Conservation (phyloP, 2,113 vertebrate genomes). For the Microcebus murinus region DNA sequence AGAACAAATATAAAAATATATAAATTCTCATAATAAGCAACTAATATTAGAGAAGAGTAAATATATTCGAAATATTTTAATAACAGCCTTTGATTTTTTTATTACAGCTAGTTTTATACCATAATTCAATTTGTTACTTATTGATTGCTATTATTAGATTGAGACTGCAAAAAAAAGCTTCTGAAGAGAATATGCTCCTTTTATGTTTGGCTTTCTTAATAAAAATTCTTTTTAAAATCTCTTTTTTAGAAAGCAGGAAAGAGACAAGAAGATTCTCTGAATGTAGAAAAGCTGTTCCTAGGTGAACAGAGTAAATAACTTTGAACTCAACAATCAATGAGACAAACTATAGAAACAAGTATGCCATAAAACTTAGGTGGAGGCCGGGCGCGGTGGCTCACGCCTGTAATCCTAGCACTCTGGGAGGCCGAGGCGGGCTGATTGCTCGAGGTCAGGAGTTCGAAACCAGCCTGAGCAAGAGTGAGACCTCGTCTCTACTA, state of each 20-base stretch:
- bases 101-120: constrained; percentile 22
- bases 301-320: not conserved
- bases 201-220: constrained; percentile 14
- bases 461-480: too few species aligned
- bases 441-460: too few species aligned
- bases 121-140: not conserved
- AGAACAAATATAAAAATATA: constrained; percentile 13
- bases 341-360: not conserved
- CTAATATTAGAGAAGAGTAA: constrained; percentile 20
- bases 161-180: not conserved
- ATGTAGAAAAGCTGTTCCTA: not conserved
- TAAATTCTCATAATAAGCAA: not conserved
- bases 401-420: too few species aligned
- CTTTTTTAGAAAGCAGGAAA: not conserved
- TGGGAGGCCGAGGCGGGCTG: too few species aligned
- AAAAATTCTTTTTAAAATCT: not conserved
- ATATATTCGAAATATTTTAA: constrained; percentile 29
- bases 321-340: constrained; percentile 1
- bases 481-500: too few species aligned
- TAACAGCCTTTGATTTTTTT: constrained; percentile 11
- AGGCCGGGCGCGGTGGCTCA: not conserved
- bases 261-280: not conserved
- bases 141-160: not conserved
- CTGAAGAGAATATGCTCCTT: not conserved
- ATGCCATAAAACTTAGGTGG: not conserved